Base-by-base conservation (phyloP, 2,797 vertebrate genomes). In the Pristis pectinata region DNA sequence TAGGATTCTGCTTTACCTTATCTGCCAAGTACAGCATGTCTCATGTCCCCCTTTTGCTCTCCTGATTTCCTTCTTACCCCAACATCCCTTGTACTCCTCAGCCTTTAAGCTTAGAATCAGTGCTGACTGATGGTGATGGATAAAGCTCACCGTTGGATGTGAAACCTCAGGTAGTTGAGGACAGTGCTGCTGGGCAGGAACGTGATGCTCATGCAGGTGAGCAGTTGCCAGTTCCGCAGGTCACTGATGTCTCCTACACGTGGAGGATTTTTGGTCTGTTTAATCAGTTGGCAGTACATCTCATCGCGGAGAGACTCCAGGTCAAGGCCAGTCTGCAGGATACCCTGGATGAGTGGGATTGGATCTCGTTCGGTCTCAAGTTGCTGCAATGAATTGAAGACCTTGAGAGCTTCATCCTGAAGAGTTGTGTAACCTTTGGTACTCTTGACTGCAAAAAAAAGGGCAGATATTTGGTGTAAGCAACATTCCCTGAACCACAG, bases 141-240 rank as follows among this genome's bases (percentile, higher is more conserved):
- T 34, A n/a, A 7, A 15, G 64, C 98, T 98, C 95, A 97, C 99
- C 99, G 98, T 95, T 98, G 98, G 95, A 99, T 96, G 96, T 99
- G 99, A 96, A 98, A 98, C 95, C 96, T 97, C 95, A 99, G 97
- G 96, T 99, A 99, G 95, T 97, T 97, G 95, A 98, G 98, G 53
- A 99, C 96, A 0, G 96, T 96, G 85, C 96, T 96, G 95, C 98
- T 98, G 0, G 99, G 98, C 95, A 98, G 97, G 97, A 99, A 99
- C 95, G 98, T 99, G 97, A 98, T 99, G 96, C 98, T 99, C 98
- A 99, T 99, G 96, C 99, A 99, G 95, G 98, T 98, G 95, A 99
- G 98, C 15, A 99, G 98, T 97, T 99, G 99, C 99, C 99, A 99
- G 97, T 99, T 99, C 95, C 98, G 98, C 95, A 99, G 97, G 97